phyloP scores from a whole-genome alignment of 2,113 vertebrate genomes.

The Gnathonemus longibarbis region DNA sequence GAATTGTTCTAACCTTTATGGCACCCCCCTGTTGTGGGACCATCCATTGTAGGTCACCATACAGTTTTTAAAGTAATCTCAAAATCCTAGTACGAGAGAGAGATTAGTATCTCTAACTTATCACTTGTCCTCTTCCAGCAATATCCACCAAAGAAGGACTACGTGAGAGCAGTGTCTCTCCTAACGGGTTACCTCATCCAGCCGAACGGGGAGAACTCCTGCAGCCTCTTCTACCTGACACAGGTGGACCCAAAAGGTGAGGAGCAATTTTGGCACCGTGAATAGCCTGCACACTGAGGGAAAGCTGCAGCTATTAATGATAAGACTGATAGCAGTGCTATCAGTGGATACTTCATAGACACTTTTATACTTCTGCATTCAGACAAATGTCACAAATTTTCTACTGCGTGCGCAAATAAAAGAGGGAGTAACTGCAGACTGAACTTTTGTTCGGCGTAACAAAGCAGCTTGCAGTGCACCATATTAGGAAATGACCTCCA shows the following conservation, averaged over 20 bases:
- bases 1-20: not conserved
- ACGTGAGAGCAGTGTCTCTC: slow-evolving; percentile 71
- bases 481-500: not conserved
- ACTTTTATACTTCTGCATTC: not conserved
- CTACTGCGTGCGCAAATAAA: not conserved
- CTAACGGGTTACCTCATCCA: slow-evolving; percentile 76
- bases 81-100: not conserved
- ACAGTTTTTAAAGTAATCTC: not conserved
- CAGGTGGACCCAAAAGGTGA: slow-evolving; percentile 81
- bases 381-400: not conserved
- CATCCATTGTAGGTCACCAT: not conserved
- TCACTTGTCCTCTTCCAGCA: slow-evolving; percentile 53
- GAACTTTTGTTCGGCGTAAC: not conserved
- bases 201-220: slow-evolving; percentile 51
- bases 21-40: not conserved
- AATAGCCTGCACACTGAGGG: not conserved
- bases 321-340: not conserved
- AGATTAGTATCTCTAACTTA: not conserved
- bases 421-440: not conserved
- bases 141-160: slow-evolving; percentile 78
- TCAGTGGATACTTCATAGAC: not conserved
- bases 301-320: not conserved
- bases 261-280: not conserved
- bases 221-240: slow-evolving; percentile 73
- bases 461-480: not conserved